Evolutionary conservation across 2,113 vertebrate species (phyloP).

Genomic region (Isichthys henryi): DNA sequence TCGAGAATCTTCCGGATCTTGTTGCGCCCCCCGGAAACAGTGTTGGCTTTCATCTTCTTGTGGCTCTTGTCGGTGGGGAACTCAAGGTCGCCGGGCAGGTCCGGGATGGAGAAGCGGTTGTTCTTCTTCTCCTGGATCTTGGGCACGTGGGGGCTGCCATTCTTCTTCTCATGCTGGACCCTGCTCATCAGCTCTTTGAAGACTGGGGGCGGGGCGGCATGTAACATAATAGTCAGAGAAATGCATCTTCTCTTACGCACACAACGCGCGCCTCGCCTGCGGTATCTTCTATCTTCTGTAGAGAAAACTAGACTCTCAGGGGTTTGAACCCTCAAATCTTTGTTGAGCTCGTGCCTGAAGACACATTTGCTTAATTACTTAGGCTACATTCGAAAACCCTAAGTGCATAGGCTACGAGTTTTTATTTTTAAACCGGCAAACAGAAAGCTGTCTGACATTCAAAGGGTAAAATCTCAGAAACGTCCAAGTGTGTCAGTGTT

Average conservation of each 20-base stretch:
- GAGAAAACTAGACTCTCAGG: neutral
- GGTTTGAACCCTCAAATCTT: neutral
- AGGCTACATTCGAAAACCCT: neutral
- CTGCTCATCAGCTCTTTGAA: conserved; percentile 93
- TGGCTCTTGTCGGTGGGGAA: conserved; percentile 79
- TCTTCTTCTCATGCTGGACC: conserved; percentile 79
- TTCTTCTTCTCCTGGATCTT: conserved; percentile 94
- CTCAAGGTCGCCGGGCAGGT: conserved; percentile 87
- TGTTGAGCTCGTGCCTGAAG: neutral
- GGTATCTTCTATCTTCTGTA: neutral
- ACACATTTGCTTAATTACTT: neutral
- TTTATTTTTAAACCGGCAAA: neutral
- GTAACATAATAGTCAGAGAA: neutral
- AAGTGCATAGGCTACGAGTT: neutral
- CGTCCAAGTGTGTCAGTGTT: too few species aligned
- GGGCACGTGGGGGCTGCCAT: conserved; percentile 82
- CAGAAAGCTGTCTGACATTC: neutral
- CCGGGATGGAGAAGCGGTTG: conserved; percentile 92
- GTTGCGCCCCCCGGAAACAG: conserved; percentile 86
- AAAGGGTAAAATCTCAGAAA: neutral
- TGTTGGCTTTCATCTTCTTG: conserved; percentile 92
- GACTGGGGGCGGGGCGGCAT: conserved; percentile 51
- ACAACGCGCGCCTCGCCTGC: neutral
- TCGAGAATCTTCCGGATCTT: conserved; percentile 94
- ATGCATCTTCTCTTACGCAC: neutral